Evolutionary conservation across 2,888 invertebrate genomes (phyloP), one percentile per base, ranked within the genome.

Genomic region (Agrotis segetum): DNA sequence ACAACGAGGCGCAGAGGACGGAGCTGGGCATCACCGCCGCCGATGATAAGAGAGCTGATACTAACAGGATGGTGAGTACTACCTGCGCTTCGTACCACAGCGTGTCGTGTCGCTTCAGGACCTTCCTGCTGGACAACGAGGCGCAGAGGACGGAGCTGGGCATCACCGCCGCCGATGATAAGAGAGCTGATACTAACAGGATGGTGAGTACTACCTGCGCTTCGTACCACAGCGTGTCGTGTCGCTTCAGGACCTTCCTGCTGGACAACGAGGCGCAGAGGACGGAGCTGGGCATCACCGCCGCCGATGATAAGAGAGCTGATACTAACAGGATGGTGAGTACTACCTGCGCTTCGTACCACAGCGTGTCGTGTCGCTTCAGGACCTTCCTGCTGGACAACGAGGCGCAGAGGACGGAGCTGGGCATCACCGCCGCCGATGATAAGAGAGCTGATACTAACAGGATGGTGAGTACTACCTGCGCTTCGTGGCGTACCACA

Each of bases 351-450:
- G n/a, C n/a, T n/a, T n/a, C n/a, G n/a, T n/a, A n/a, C n/a, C n/a
- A n/a, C n/a, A 98, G 98, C 77, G 99, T 99, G 55, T 99, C 99
- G 50, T 99, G 99, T 88, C 97, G 99, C 44, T 99, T 99, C 95
- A 97, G 99, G 29, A 99, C 99, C 4, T 99, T 99, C 95, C 97
- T 99, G 79, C 97, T 99, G 85, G 99, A 99, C 95, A 98, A 98
- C 91, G 99, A 99, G 92, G 97, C 98, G 83, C 99, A 99, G 91
- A 96, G 99, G 29, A 98, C 98, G 0, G 99, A 99, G 92, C 97
- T 98, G 77, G 98, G 99, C 16, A 98, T 99, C 74, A 97, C 98
- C 29, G 98, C 98, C 0, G 97, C 98, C 1, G 98, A 98, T 92
- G 98, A 98, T 90, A 98, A 98, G 88, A 95, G 98, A 0, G 98